Conservation (phyloP, 2,797 vertebrate genomes). For the Aphelocoma californica region DNA sequence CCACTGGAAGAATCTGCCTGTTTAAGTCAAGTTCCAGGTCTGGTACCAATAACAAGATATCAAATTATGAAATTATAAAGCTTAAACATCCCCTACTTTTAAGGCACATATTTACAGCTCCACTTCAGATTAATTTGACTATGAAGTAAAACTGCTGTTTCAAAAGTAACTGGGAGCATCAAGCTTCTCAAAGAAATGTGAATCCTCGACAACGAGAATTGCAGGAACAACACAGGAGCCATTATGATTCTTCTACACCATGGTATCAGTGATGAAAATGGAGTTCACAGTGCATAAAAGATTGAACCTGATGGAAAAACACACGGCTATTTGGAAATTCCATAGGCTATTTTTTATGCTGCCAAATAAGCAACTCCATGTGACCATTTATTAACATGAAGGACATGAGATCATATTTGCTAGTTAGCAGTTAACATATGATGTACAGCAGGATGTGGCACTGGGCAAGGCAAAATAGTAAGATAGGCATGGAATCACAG, state of each 20-base stretch:
- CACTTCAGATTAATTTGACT: not conserved
- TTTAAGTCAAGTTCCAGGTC: not conserved
- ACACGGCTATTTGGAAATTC: not conserved
- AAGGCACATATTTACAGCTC: not conserved
- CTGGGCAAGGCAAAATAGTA: not conserved
- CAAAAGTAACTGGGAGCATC: not conserved
- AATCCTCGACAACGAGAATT: not conserved
- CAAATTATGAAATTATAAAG: not conserved
- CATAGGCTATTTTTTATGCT: not conserved
- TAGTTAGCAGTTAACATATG: not conserved
- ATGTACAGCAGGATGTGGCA: not conserved
- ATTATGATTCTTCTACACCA: not conserved
- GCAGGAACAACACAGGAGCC: not conserved
- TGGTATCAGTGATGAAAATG: not conserved
- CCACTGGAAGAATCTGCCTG: not conserved
- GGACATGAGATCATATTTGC: not conserved
- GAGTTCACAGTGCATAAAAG: not conserved
- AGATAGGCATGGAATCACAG: not conserved
- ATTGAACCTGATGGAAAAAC: not conserved
- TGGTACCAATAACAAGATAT: not conserved
- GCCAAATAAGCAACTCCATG: not conserved
- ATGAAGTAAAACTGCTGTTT: not conserved
- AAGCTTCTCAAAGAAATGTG: not conserved
- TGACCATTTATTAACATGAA: not conserved
- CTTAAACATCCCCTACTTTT: not conserved